Base-by-base conservation (phyloP, 2,113 vertebrate genomes). In the Globicephala melas region DNA sequence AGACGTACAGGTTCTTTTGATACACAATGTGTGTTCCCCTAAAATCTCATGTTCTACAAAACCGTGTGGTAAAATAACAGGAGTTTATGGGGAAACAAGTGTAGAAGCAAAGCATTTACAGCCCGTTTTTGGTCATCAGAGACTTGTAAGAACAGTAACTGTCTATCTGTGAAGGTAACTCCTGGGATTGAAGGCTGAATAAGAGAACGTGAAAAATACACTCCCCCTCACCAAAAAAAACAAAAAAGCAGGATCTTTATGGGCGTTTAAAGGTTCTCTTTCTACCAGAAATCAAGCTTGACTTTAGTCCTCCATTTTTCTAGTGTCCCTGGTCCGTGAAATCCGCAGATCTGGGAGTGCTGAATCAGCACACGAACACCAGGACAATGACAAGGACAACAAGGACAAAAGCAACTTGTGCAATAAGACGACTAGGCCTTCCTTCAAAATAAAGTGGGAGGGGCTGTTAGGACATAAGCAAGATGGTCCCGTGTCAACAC, bases 71-170 rank as follows among this genome's bases (percentile, higher is more conserved):
- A 50, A 18, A 53, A 7, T 8, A 10, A n/a, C 36, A n/a, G 77
- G 21, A 5, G 17, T 53, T 6, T 6, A 3, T 0, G 1, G 2
- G 12, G 11, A 17, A 14, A 9, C 3, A 8, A 2, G 28, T 2
- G 47, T 25, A 12, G 23, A 41, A 50, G 65, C 74, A 65, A 44
- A 31, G 23, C 60, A 18, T 18, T 31, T 15, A 15, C 36, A 62
- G 18, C 5, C 65, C 21, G 2, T 8, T 14, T n/a, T 0, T 2
- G 13, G 41, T 11, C 1, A 67, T 9, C 62, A n/a, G 17, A 8
- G 53, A 9, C 18, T 9, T 9, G 1, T 2, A 31, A 21, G 26
- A 74, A 20, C 7, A 50, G 3, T 1, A 26, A 11, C 44, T 1
- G 8, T 3, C 3, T 0, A 15, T 8, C 55, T 23, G 13, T n/a